Evolutionary conservation across 2,797 vertebrate species (phyloP).

Genomic region (Distichodus sexfasciatus): DNA sequence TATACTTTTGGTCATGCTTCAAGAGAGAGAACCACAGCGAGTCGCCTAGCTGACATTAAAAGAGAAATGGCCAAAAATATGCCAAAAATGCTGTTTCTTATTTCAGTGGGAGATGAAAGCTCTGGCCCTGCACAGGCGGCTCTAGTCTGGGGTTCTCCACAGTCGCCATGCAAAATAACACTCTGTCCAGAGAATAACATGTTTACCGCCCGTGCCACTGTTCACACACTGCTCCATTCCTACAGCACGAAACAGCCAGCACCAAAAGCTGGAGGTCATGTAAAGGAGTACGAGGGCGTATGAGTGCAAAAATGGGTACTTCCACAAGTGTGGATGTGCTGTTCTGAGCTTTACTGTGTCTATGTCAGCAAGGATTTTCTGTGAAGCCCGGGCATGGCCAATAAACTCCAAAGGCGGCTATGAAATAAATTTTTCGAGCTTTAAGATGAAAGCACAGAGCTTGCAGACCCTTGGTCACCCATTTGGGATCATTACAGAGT

Average conservation of each 20-base stretch:
- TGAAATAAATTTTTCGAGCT: constrained; percentile 26
- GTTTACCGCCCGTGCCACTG: constrained; percentile 67
- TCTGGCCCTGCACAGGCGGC: constrained; percentile 70
- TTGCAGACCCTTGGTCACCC: neutral
- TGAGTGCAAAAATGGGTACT: neutral
- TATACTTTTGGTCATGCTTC: constrained; percentile 69
- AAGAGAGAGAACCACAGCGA: constrained; percentile 68
- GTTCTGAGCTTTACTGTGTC: neutral
- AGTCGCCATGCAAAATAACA: constrained; percentile 79
- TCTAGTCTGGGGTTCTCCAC: constrained; percentile 73
- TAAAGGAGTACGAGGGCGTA: neutral
- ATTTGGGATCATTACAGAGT: constrained; percentile 2
- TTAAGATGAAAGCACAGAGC: neutral
- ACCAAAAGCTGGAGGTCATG: neutral
- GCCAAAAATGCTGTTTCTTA: constrained; percentile 69
- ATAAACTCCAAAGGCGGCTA: constrained; percentile 3
- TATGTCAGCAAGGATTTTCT: constrained; percentile 42
- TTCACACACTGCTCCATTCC: constrained; percentile 44
- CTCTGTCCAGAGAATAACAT: constrained; percentile 71
- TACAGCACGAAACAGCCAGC: neutral
- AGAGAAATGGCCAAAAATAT: constrained; percentile 61
- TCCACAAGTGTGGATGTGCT: constrained; percentile 7
- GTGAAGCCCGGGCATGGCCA: neutral
- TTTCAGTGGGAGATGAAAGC: constrained; percentile 71
- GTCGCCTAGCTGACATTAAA: constrained; percentile 62